Evolutionary conservation across 2,113 vertebrate species (phyloP).

Genomic region (Piliocolobus tephrosceles): DNA sequence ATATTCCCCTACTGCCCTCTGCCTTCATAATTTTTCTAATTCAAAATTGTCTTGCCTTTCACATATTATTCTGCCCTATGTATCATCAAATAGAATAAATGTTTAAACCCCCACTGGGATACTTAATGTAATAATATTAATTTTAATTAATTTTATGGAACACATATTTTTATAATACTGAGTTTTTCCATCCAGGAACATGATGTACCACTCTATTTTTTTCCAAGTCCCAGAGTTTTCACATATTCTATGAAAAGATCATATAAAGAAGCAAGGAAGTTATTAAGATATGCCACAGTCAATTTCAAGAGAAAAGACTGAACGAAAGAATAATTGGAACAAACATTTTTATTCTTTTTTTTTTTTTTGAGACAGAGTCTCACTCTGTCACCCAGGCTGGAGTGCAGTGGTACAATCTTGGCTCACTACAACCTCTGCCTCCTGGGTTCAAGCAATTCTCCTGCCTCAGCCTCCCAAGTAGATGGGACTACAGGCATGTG

Average conservation of each 20-base stretch:
- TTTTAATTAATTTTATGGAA: not conserved
- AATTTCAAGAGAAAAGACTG: not conserved
- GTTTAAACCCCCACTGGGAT: not conserved
- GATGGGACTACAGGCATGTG: too few species aligned
- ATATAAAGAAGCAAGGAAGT: not conserved
- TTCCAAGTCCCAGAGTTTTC: not conserved
- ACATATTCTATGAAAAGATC: not conserved
- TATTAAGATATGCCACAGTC: not conserved
- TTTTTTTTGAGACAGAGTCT: too few species aligned
- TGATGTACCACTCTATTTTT: not conserved
- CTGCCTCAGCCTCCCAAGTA: too few species aligned
- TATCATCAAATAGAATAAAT: not conserved
- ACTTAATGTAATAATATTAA: not conserved
- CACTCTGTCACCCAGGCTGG: too few species aligned
- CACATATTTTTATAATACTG: not conserved
- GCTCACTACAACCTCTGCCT: too few species aligned
- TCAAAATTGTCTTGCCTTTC: not conserved
- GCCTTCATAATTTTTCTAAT: not conserved
- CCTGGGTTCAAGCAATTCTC: too few species aligned
- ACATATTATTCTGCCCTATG: not conserved
- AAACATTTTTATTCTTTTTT: conserved; percentile 9
- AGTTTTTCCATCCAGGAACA: not conserved
- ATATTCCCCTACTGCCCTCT: not conserved
- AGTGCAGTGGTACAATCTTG: too few species aligned
- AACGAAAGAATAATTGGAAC: not conserved